A percentile compares a stretch with the other conserved stretches of the same genome.
These are phyloP conservation scores for Neodiprion virginianus DNA, from an alignment of 1,140 invertebrate species.

Conservation along the genomic window DNA sequence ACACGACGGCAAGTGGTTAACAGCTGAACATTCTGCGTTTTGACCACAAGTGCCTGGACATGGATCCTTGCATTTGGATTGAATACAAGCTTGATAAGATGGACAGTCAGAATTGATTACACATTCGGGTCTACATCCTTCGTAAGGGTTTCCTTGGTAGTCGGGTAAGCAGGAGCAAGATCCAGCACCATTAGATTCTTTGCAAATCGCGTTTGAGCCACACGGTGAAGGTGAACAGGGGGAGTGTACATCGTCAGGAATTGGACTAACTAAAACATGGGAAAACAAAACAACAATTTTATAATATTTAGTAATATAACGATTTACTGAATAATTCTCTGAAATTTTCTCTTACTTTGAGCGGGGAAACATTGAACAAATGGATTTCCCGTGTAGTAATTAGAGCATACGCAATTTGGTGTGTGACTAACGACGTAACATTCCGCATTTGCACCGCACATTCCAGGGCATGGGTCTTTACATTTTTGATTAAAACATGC, in stretches of 20 bases:
- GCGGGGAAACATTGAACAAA: slow-evolving; percentile 54
- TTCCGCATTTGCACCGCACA: slow-evolving; percentile 57
- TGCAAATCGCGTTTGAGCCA: slow-evolving; percentile 77
- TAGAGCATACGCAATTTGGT: slow-evolving; percentile 58
- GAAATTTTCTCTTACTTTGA: slow-evolving; percentile 51
- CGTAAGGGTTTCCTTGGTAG: slow-evolving; percentile 70
- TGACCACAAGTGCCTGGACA: slow-evolving; percentile 78
- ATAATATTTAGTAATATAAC: slow-evolving; percentile 18
- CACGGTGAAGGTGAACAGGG: slow-evolving; percentile 80
- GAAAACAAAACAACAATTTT: slow-evolving; percentile 22
- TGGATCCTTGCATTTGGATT: slow-evolving; percentile 73
- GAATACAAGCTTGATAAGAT: slow-evolving; percentile 66
- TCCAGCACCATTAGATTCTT: slow-evolving; percentile 64
- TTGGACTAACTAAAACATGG: slow-evolving; percentile 22
- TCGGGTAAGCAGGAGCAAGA: slow-evolving; percentile 68
- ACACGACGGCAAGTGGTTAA: slow-evolving; percentile 79
- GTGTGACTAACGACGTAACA: slow-evolving; percentile 63
- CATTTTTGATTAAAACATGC: slow-evolving; percentile 57
- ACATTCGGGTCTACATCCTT: slow-evolving; percentile 74
- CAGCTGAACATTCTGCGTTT: slow-evolving; percentile 74
- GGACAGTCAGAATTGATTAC: slow-evolving; percentile 71
- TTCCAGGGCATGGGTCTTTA: slow-evolving; percentile 54
- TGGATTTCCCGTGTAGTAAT: slow-evolving; percentile 63
- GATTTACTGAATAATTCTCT: slow-evolving; percentile 12
- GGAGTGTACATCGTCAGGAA: slow-evolving; percentile 49